Percentiles rank a stretch among this genome's conserved stretches.
These are phyloP conservation scores for Hyperoodon ampullatus DNA, from an alignment of 2,113 vertebrate species.

Conservation along the genomic window DNA sequence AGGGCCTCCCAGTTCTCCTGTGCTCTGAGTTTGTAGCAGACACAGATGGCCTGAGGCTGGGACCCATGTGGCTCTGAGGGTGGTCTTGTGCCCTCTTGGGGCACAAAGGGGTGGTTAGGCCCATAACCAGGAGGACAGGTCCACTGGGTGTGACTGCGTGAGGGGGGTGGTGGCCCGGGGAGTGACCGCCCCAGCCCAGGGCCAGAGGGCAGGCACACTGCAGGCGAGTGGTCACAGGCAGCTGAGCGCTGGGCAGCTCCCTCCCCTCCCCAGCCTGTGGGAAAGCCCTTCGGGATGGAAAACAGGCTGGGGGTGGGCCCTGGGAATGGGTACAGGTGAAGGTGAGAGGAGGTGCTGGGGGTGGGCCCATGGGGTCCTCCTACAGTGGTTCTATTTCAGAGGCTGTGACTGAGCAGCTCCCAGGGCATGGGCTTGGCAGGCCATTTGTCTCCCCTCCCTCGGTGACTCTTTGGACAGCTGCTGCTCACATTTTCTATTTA, in stretches of 20 bases:
- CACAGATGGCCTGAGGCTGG: not conserved
- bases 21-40: not conserved
- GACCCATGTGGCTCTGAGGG: not conserved
- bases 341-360: not conserved
- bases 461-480: not conserved
- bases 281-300: not conserved
- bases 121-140: not conserved
- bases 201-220: not conserved
- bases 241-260: too few relatives aligned
- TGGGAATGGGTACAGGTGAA: not conserved
- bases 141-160: not conserved
- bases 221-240: accelerated
- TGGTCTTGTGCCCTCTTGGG: not conserved
- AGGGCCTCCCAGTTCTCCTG: not conserved
- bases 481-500: conserved; percentile 36
- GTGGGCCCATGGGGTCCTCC: not conserved
- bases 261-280: too few relatives aligned
- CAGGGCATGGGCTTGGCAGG: not conserved
- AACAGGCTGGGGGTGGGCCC: not conserved
- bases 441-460: not conserved
- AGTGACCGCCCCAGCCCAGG: not conserved
- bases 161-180: not conserved
- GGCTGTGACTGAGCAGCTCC: accelerated
- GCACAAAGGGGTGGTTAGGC: not conserved
- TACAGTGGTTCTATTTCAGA: too few relatives aligned